phyloP scores from a whole-genome alignment of 2,888 invertebrate genomes.

The Hermaeophaga mercurialis region DNA sequence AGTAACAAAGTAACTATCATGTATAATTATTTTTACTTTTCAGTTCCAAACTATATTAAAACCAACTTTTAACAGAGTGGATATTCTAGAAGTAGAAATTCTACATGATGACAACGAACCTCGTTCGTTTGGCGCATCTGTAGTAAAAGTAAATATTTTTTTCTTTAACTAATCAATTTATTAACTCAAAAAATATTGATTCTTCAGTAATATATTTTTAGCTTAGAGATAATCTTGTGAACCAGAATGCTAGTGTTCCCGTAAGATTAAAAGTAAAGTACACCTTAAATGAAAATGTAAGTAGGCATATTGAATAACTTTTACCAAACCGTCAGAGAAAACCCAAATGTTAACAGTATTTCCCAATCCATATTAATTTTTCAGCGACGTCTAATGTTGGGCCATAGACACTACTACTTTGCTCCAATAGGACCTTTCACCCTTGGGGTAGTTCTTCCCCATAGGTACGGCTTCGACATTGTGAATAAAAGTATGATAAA shows the following conservation, averaged over 20 bases:
- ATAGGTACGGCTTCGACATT: conserved; percentile 74
- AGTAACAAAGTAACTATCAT: too few relatives aligned
- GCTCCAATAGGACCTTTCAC: conserved; percentile 84
- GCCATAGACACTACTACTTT: conserved; percentile 81
- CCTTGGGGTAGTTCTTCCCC: conserved; percentile 83
- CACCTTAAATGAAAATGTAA: conserved; percentile 86
- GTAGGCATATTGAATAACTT: too few relatives aligned
- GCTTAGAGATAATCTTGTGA: conserved; percentile 57
- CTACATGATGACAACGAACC: conserved; percentile 68
- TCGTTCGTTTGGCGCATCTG: conserved; percentile 71
- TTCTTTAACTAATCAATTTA: too few relatives aligned
- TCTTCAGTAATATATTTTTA: conserved; percentile 36
- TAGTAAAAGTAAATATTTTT: conserved; percentile 48
- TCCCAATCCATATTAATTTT: conserved; percentile 36
- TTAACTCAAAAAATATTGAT: too few relatives aligned
- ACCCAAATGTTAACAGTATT: neutral
- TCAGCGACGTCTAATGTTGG: conserved; percentile 82
- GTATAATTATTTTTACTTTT: conserved; percentile 45
- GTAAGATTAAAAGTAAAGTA: conserved; percentile 75
- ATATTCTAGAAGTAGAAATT: conserved; percentile 93
- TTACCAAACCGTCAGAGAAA: too few relatives aligned
- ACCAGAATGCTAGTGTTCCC: conserved; percentile 60
- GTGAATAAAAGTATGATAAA: conserved; percentile 61
- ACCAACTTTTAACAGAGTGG: conserved; percentile 95
- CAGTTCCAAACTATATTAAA: conserved; percentile 70